Percentiles rank a stretch among this genome's conserved stretches.
Conservation (phyloP, 2,888 invertebrate genomes). For the Odontomyia ornata region DNA sequence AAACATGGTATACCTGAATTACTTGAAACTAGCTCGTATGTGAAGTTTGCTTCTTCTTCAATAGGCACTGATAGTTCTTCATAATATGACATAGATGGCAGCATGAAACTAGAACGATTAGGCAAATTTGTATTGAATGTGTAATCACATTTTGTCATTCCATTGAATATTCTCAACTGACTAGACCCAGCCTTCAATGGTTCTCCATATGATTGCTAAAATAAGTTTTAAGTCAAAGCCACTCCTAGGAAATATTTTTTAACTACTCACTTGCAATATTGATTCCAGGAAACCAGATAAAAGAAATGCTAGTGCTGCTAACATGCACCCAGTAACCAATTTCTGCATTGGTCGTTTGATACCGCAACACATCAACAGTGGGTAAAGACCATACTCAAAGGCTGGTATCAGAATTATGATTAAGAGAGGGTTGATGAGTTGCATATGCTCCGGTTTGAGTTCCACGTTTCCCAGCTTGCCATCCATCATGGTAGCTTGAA, state of each 20-base stretch:
- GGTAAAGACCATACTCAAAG: slow-evolving; percentile 72
- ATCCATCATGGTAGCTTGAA: slow-evolving; percentile 90
- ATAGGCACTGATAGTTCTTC: slow-evolving; percentile 64
- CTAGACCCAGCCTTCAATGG: slow-evolving; percentile 68
- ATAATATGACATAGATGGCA: slow-evolving; percentile 62
- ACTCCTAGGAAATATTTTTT: not conserved
- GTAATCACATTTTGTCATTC: slow-evolving; percentile 67
- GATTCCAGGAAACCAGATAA: slow-evolving; percentile 85
- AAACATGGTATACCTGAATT: slow-evolving; percentile 1
- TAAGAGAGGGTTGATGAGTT: slow-evolving; percentile 90
- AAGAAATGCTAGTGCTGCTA: slow-evolving; percentile 84
- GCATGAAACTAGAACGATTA: slow-evolving; percentile 39
- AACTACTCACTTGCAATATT: slow-evolving; percentile 70
- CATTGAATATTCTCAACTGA: slow-evolving; percentile 78
- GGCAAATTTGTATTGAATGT: slow-evolving; percentile 57
- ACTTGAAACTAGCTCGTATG: slow-evolving; percentile 60
- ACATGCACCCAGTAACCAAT: slow-evolving; percentile 77
- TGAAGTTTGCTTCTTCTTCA: slow-evolving; percentile 54
- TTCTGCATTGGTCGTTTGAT: slow-evolving; percentile 61
- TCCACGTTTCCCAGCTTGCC: slow-evolving; percentile 72
- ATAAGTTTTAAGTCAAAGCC: not conserved
- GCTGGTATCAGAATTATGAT: slow-evolving; percentile 87
- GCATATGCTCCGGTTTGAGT: slow-evolving; percentile 95
- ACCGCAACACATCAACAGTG: slow-evolving; percentile 56
- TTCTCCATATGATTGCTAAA: slow-evolving; percentile 57